phyloP scores from a whole-genome alignment of 2,888 invertebrate species.

The Ennomos erosarius region DNA sequence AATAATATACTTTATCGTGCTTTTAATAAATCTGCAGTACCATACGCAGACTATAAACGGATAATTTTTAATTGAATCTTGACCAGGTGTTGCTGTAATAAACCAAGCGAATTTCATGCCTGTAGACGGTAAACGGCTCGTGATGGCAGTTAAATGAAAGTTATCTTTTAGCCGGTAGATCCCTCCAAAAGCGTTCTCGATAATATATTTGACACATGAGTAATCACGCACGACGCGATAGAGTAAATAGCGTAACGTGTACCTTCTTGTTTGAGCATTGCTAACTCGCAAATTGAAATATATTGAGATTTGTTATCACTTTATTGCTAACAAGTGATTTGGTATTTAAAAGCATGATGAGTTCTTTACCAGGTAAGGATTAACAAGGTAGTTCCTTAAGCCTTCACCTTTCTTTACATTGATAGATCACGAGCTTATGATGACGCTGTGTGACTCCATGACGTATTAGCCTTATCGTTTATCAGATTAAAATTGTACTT shows the following conservation, averaged over 20 bases:
- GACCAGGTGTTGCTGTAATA: slow-evolving; percentile 70
- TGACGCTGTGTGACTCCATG: background rate
- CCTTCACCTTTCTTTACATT: slow-evolving; percentile 8
- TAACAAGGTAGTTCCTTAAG: background rate
- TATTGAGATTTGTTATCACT: slow-evolving; percentile 24
- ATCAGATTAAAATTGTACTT: background rate
- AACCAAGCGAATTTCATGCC: slow-evolving; percentile 59
- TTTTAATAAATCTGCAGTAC: slow-evolving; percentile 66
- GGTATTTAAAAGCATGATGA: slow-evolving; percentile 13
- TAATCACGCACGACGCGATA: slow-evolving; percentile 42
- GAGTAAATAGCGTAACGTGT: slow-evolving; percentile 5
- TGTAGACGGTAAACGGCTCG: slow-evolving; percentile 44
- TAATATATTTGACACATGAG: slow-evolving; percentile 45
- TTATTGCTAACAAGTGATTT: slow-evolving; percentile 22
- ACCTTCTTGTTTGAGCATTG: slow-evolving; percentile 11
- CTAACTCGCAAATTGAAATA: slow-evolving; percentile 34
- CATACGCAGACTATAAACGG: slow-evolving; percentile 62
- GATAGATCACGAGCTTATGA: slow-evolving; percentile 11
- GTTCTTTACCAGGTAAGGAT: slow-evolving; percentile 7
- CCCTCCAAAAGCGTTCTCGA: slow-evolving; percentile 30
- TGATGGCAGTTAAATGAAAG: slow-evolving; percentile 39
- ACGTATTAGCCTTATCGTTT: background rate
- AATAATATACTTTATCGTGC: slow-evolving; percentile 69
- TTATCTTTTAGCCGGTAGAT: slow-evolving; percentile 34
- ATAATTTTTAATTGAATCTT: slow-evolving; percentile 73